Percentiles rank a stretch among this genome's conserved stretches.
Evolutionary conservation across 2,113 vertebrate genomes (phyloP).

Genomic region (Gallinago paraguaiae): DNA sequence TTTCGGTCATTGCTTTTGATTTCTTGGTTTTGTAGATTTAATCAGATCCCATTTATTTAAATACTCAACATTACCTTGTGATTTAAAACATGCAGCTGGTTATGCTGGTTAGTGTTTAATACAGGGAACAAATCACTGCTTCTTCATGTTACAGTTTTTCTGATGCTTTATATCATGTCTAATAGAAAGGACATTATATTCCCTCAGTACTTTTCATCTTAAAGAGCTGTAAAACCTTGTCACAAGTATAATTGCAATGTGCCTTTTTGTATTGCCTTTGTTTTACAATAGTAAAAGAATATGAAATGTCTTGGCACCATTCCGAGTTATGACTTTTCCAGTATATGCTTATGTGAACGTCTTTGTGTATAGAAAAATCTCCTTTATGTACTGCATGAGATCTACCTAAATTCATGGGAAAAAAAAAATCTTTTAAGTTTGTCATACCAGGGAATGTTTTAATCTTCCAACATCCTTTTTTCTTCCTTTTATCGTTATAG

Average conservation of each 20-base stretch:
- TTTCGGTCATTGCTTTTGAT: slow-evolving; percentile 6
- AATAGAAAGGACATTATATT: not conserved
- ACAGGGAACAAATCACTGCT: not conserved
- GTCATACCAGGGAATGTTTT: not conserved
- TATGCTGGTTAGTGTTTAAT: not conserved
- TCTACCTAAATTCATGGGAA: not conserved
- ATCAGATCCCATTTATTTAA: not conserved
- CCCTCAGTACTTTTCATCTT: not conserved
- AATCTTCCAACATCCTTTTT: not conserved
- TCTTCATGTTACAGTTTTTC: not conserved
- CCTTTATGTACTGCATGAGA: not conserved
- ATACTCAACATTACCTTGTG: not conserved
- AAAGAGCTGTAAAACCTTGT: not conserved
- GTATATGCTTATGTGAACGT: not conserved
- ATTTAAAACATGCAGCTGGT: not conserved
- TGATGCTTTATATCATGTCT: not conserved
- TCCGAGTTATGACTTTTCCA: not conserved
- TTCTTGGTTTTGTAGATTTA: not conserved
- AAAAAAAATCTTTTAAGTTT: not conserved
- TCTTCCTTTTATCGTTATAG: not conserved
- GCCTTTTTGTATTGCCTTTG: not conserved
- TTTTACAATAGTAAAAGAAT: not conserved
- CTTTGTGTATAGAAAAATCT: not conserved
- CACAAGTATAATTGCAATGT: not conserved
- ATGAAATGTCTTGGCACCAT: not conserved